These are phyloP conservation scores for Serilophus lunatus DNA, from an alignment of 2,113 vertebrate species.

Conservation along the genomic window DNA sequence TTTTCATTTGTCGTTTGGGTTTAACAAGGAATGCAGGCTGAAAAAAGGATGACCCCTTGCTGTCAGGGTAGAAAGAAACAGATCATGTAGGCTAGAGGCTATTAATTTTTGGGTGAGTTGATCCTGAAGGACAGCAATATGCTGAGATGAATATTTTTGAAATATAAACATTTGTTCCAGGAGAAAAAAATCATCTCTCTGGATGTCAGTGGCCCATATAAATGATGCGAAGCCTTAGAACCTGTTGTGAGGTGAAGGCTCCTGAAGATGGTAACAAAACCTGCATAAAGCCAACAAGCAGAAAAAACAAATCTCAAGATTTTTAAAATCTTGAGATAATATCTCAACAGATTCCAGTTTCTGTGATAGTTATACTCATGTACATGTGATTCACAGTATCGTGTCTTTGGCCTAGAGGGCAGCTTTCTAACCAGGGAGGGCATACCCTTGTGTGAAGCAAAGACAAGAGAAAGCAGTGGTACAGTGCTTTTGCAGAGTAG, in stretches of 20 bases:
- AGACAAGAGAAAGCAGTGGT: not conserved
- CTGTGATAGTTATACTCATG: not conserved
- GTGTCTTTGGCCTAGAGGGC: rapidly evolving
- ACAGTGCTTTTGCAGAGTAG: not conserved
- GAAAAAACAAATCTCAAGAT: not conserved
- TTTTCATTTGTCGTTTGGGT: not conserved
- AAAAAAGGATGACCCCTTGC: not conserved
- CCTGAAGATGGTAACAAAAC: not conserved
- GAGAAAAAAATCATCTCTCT: not conserved
- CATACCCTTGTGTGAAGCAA: not conserved
- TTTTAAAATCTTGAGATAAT: not conserved
- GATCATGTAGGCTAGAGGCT: not conserved
- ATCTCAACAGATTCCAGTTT: not conserved
- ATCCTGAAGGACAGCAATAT: not conserved
- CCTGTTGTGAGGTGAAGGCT: not conserved
- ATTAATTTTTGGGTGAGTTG: not conserved
- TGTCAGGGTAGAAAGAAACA: not conserved
- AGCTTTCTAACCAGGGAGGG: not conserved
- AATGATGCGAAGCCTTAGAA: not conserved
- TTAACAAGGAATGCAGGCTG: not conserved
- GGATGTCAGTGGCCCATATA: not conserved
- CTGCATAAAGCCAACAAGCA: not conserved
- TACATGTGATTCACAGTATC: not conserved
- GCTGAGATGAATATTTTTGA: not conserved
- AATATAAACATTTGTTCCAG: not conserved